Percentiles rank a stretch among this genome's conserved stretches.
phyloP scores from a whole-genome alignment of 2,113 vertebrate genomes.

The Calidris pygmaea region DNA sequence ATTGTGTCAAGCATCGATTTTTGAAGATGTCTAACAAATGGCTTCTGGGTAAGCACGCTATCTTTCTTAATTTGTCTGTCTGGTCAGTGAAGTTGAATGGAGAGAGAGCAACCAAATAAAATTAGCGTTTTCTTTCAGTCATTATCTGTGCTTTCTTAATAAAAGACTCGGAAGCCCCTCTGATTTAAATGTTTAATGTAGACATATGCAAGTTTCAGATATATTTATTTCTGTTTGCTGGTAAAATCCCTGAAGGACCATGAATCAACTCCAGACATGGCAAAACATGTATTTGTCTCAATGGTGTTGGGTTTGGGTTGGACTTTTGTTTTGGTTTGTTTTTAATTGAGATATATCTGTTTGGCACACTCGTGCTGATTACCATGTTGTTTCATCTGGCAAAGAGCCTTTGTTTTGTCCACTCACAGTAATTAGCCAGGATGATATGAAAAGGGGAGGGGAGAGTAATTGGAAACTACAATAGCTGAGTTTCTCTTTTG shows the following conservation, averaged over 20 bases:
- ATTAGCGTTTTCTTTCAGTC: conserved; percentile 11
- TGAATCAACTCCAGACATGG: neutral
- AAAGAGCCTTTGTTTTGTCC: neutral
- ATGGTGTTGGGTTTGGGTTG: neutral
- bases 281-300: neutral
- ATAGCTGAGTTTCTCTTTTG: neutral
- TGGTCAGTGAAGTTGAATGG: neutral
- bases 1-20: conserved; percentile 1
- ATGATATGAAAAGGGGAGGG: neutral
- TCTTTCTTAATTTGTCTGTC: conserved; percentile 23
- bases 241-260: neutral
- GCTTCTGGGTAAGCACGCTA: neutral
- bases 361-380: neutral
- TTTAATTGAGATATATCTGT: neutral
- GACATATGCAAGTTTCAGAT: neutral
- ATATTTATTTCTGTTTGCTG: neutral
- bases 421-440: neutral
- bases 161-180: neutral
- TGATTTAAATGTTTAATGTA: neutral
- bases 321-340: neutral
- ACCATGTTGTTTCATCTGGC: neutral
- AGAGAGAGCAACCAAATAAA: neutral
- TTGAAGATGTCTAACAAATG: conserved; percentile 20
- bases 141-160: neutral
- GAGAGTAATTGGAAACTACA: neutral